Conservation (phyloP, 92 coral and sea anemone species). For the Paramuricea clavata region DNA sequence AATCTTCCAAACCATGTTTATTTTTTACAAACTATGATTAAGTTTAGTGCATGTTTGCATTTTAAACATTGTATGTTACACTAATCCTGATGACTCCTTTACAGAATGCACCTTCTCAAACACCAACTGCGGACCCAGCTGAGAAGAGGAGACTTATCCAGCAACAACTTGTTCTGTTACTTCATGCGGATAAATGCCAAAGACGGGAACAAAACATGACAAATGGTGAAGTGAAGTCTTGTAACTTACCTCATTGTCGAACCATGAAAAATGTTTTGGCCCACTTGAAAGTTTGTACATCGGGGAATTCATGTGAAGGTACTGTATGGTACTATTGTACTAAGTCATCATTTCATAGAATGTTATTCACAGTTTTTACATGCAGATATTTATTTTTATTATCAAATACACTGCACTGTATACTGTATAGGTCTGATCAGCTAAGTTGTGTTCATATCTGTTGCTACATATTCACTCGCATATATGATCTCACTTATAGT, state of each 20-base stretch:
- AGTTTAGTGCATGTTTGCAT: no score
- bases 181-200: conserved; percentile 98
- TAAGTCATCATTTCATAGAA: background rate
- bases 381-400: no score
- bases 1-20: no score
- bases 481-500: no score
- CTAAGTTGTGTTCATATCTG: no score
- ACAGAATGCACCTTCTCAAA: conserved; percentile 63
- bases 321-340: background rate
- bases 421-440: no score
- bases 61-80: background rate
- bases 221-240: conserved; percentile 95
- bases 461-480: no score
- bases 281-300: conserved; percentile 99
- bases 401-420: no score
- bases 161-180: conserved; percentile 92
- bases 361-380: no score
- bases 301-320: conserved; percentile 99
- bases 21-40: no score
- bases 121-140: conserved; percentile 99
- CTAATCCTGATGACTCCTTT: no score
- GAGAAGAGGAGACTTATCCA: conserved; percentile 94
- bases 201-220: conserved; percentile 97
- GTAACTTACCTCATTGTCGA: conserved; percentile 96
- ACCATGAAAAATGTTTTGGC: conserved; percentile 98